These are phyloP conservation scores for Coleophora deauratella DNA, from an alignment of 2,888 invertebrate species.

Conservation along the genomic window DNA sequence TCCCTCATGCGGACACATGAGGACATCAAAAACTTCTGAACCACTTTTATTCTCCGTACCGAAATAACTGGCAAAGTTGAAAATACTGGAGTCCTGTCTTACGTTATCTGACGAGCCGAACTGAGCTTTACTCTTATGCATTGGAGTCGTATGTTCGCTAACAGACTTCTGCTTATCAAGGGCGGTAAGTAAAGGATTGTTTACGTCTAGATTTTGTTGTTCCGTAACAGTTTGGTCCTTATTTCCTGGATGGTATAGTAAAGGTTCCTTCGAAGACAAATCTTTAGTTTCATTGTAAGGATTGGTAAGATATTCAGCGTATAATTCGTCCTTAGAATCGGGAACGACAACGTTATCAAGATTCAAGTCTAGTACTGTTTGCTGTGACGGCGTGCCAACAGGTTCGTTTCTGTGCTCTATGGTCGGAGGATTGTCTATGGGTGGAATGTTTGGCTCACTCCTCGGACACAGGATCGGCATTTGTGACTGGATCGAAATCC, in stretches of 20 bases:
- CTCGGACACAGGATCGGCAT: conserved; percentile 52
- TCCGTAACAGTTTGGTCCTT: conserved; percentile 20
- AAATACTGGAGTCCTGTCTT: conserved; percentile 57
- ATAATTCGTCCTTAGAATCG: conserved; percentile 44
- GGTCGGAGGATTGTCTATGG: neutral
- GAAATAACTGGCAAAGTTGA: conserved; percentile 80
- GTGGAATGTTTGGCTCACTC: conserved; percentile 4
- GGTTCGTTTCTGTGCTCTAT: neutral
- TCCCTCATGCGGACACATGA: conserved; percentile 57
- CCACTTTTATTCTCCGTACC: conserved; percentile 66
- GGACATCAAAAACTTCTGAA: conserved; percentile 75
- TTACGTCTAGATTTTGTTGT: conserved; percentile 13
- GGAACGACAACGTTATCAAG: conserved; percentile 3
- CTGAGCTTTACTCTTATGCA: conserved; percentile 54
- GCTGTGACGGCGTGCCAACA: conserved; percentile 1
- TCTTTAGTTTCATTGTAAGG: conserved; percentile 65
- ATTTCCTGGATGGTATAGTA: conserved; percentile 43
- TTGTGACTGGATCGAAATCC: conserved; percentile 58
- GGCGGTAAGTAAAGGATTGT: conserved; percentile 24
- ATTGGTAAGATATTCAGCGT: conserved; percentile 72
- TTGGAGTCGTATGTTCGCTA: conserved; percentile 58
- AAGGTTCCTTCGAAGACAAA: conserved; percentile 35
- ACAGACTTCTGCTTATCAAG: conserved; percentile 48
- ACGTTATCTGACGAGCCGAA: conserved; percentile 64
- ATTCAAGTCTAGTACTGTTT: conserved; percentile 11